Percentiles rank a stretch among this genome's conserved stretches.
Evolutionary conservation across 1,140 invertebrate species (phyloP).

Genomic region (Pachypsylla venusta): DNA sequence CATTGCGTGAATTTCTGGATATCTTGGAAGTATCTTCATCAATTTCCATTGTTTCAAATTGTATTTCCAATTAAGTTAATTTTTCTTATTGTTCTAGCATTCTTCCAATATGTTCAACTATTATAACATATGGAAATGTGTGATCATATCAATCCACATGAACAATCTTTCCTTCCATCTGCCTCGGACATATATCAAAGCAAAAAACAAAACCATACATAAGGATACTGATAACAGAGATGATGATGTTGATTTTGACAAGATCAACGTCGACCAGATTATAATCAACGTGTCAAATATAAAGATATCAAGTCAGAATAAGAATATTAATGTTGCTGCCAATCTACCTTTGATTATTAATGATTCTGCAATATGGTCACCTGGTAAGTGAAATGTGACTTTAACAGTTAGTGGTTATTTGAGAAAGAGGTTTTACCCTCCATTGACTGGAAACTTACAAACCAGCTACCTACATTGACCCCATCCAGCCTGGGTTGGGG

Average conservation of each 20-base stretch:
- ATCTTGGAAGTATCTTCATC: no score
- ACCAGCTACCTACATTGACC: no score
- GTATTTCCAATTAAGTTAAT: no score
- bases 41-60: no score
- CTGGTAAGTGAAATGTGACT: not conserved
- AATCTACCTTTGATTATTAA: not conserved
- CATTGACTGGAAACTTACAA: no score
- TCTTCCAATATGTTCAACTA: not conserved
- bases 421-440: no score
- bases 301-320: not conserved
- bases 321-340: not conserved
- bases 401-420: no score
- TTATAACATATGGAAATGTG: slow-evolving; percentile 1
- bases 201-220: not conserved
- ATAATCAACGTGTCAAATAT: not conserved
- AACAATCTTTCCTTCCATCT: not conserved
- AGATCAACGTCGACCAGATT: no score
- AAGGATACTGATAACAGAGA: not conserved
- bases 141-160: not conserved
- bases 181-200: no score
- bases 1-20: no score
- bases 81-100: no score
- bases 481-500: no score
- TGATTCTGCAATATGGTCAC: not conserved
- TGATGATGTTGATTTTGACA: not conserved